These are phyloP conservation scores for Pachyuromys duprasi DNA, from an alignment of 2,797 vertebrate genomes.

Conservation along the genomic window DNA sequence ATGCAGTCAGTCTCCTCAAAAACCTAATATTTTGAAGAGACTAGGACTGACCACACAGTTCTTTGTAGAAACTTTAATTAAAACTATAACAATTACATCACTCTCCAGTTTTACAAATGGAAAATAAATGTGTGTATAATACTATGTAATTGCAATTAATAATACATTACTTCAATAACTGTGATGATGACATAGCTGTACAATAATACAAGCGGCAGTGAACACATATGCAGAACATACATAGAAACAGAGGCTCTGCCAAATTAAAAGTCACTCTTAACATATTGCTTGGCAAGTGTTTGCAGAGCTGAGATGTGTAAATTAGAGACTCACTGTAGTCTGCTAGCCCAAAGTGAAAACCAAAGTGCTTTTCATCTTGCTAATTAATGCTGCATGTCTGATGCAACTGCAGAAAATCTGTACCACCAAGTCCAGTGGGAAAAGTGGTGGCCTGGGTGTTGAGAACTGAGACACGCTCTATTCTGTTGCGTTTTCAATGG, in stretches of 20 bases:
- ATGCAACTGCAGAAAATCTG: conserved; percentile 14
- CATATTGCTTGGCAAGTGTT: conserved; percentile 58
- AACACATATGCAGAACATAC: conserved; percentile 18
- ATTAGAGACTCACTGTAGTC: conserved; percentile 57
- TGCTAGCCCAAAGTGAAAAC: conserved; percentile 57
- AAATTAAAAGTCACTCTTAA: conserved; percentile 42
- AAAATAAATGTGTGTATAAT: background rate
- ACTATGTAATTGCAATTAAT: background rate
- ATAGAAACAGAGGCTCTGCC: background rate
- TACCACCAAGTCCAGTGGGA: background rate
- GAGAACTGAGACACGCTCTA: background rate
- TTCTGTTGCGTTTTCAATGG: background rate
- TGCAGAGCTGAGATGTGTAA: conserved; percentile 63
- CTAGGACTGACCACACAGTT: background rate
- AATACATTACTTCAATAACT: background rate
- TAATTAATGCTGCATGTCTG: conserved; percentile 59
- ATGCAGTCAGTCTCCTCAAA: background rate
- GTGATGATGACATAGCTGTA: background rate
- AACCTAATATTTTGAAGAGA: conserved; percentile 13
- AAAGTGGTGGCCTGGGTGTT: background rate
- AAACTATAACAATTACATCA: background rate
- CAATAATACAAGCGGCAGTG: background rate
- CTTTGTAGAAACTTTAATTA: conserved; percentile 23
- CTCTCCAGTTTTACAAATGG: background rate
- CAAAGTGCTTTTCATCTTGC: conserved; percentile 31